A percentile compares a stretch with the other conserved stretches of the same genome.
Evolutionary conservation across 2,888 invertebrate species (phyloP).

Genomic region (Metellina segmentata): DNA sequence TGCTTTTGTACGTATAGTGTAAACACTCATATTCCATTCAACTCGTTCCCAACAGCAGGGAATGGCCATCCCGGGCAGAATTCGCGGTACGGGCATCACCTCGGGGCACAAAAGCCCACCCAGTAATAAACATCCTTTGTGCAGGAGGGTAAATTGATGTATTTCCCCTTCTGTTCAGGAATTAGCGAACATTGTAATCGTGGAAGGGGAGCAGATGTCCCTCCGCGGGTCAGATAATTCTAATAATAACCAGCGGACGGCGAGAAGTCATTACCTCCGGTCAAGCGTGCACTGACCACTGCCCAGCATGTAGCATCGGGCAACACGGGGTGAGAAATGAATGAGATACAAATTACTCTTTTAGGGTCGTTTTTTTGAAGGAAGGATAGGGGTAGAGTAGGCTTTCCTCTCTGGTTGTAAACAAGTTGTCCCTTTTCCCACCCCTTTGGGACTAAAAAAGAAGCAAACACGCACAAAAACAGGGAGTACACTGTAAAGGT

Average conservation of each 20-base stretch:
- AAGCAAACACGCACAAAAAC: too few species aligned
- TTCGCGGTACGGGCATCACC: neutral
- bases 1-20: too few species aligned
- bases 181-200: slow-evolving; percentile 55
- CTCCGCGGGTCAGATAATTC: slow-evolving; percentile 32
- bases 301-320: neutral
- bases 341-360: neutral
- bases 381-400: neutral
- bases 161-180: slow-evolving; percentile 16
- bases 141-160: slow-evolving; percentile 11
- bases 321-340: neutral
- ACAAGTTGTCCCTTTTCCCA: neutral
- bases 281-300: slow-evolving; percentile 40
- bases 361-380: neutral
- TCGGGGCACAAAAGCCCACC: neutral
- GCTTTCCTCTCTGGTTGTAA: neutral
- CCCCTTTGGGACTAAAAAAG: too few species aligned
- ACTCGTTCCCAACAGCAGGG: too few species aligned
- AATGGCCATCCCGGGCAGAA: too few species aligned
- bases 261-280: slow-evolving; percentile 67
- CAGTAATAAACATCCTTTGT: slow-evolving; percentile 7
- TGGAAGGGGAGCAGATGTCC: slow-evolving; percentile 38
- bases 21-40: too few species aligned
- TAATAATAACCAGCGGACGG: slow-evolving; percentile 48
- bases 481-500: neutral